Evolutionary conservation across 2,888 invertebrate species (phyloP), one percentile per base, ranked within the genome.

Genomic region (Tricholauxania praeusta): DNA sequence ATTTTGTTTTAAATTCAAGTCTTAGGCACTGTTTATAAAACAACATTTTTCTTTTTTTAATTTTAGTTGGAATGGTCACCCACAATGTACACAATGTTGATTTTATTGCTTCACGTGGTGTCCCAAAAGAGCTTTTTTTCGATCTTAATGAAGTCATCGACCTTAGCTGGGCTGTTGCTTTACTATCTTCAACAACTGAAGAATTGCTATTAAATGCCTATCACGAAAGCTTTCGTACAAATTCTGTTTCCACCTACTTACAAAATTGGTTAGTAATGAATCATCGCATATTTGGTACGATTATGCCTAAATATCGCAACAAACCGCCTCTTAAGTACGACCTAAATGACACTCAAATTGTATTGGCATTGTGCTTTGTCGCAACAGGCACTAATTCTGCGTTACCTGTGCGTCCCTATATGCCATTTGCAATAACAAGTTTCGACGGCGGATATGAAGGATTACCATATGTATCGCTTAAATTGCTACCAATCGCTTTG

Each of bases 291-390:
- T 81, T 82, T 57, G 82, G 81, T 7, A 82, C 82, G 15, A 78
- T 84, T 17, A 78, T 80, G 77, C 82, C 84, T 1, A 79, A 79
- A 28, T 83, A 83, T 72, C 78, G 83, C 39, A 78, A 79, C 53
- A 81, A 81, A 47, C 75, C 79, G 12, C 79, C 82, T 0, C 71
- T 84, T 3, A 80, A 80, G 32, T 79, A 80, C 70, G 78, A 79
- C 63, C 71, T 83, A 0, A 81, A 82, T 67, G 82, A 83, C 71
- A 78, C 79, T 0, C 82, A 83, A 77, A 81, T 84, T 60, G 79
- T 83, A 8, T 64, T 84, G 63, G 81, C 79, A 1, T 70, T 84
- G 0, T 83, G 84, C 55, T 80, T 77, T 51, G 74, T 71, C 17
- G 28, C 57, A 10, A 78, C 82, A 2, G 80, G 80, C 0, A 79